Conservation (phyloP, 2,797 vertebrate species). For the Selene dorsalis region DNA sequence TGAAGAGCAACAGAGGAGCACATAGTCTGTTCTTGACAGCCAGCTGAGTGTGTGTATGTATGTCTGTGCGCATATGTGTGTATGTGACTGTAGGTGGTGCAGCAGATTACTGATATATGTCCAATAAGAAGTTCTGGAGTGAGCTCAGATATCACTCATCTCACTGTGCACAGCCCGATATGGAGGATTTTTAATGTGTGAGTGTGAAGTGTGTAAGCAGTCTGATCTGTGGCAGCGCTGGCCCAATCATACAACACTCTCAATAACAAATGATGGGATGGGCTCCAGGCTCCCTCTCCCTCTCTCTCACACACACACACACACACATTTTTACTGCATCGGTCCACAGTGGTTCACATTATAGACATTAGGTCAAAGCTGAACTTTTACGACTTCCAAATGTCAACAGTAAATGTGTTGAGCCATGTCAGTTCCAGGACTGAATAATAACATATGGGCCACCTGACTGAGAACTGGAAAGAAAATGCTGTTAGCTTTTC, state of each 20-base stretch:
- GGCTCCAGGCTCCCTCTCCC: conserved; percentile 40
- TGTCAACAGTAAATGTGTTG: conserved; percentile 66
- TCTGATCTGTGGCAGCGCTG: conserved; percentile 54
- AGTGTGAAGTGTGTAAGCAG: conserved; percentile 60
- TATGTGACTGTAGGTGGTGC: conserved; percentile 33
- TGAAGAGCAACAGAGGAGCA: conserved; percentile 53
- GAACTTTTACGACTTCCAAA: conserved; percentile 70
- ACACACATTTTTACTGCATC: conserved; percentile 45
- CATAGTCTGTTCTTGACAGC: conserved; percentile 16
- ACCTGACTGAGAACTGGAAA: conserved; percentile 33
- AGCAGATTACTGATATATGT: conserved; percentile 47
- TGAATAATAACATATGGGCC: conserved; percentile 55
- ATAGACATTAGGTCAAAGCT: conserved; percentile 63
- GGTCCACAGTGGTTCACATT: conserved; percentile 50
- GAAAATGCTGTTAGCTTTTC: conserved; percentile 17
- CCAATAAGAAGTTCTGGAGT: conserved; percentile 51
- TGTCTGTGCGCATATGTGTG: conserved; percentile 16
- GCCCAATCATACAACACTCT: conserved; percentile 46
- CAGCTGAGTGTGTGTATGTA: conserved; percentile 36
- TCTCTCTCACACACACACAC: conserved; percentile 5
- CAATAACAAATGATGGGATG: conserved; percentile 58
- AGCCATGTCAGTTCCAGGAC: conserved; percentile 45
- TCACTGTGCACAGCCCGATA: conserved; percentile 46
- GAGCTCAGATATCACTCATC: conserved; percentile 61
- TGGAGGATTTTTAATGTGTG: conserved; percentile 51